Percentiles rank a stretch among this genome's conserved stretches.
Evolutionary conservation across 1,140 invertebrate genomes (phyloP).

Genomic region (Dysdera silvatica): DNA sequence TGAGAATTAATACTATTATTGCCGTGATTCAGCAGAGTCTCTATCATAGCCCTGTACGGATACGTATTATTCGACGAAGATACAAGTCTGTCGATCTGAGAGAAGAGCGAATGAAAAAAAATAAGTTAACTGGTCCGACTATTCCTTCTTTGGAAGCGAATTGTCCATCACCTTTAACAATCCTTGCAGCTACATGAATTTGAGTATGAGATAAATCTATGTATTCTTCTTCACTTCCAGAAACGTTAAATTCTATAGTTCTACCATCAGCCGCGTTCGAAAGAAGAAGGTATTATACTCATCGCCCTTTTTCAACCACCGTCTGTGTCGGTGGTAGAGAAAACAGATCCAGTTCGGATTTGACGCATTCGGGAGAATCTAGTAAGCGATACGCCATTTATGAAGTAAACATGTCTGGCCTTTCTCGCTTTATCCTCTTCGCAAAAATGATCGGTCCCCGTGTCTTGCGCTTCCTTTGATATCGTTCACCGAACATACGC

Average conservation of each 20-base stretch:
- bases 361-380: not conserved
- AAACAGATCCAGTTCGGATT: constrained; percentile 4
- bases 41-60: not conserved
- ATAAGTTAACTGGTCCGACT: not conserved
- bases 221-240: not conserved
- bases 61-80: not conserved
- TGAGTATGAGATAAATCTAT: not conserved
- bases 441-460: not conserved
- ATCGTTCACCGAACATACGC: not conserved
- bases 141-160: not conserved
- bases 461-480: not conserved
- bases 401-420: not conserved
- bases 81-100: not conserved
- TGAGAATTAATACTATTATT: not conserved
- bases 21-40: not conserved
- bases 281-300: not conserved
- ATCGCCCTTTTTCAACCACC: not conserved
- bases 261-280: not conserved
- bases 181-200: not conserved
- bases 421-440: not conserved
- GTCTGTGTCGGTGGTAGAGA: not conserved
- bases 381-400: not conserved
- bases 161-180: not conserved
- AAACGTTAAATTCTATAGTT: constrained; percentile 1
- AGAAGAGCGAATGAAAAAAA: constrained; percentile 2